Conservation (phyloP, 2,888 invertebrate genomes). For the Agrotis exclamationis region DNA sequence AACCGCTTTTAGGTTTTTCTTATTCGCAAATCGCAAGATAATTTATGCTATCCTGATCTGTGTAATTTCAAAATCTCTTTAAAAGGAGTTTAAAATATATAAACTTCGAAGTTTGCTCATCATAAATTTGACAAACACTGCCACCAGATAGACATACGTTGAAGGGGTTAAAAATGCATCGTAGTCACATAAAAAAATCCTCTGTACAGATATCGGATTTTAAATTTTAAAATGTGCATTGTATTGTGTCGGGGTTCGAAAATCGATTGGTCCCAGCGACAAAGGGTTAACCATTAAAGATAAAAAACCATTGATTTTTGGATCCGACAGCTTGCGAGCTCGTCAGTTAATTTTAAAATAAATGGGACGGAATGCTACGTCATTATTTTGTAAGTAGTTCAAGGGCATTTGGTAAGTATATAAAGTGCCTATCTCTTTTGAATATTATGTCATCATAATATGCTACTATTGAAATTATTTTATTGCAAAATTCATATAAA, state of each 20-base stretch:
- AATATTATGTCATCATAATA: not conserved
- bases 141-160: conserved; percentile 80
- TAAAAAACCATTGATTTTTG: conserved; percentile 86
- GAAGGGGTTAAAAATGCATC: conserved; percentile 91
- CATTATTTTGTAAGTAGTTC: conserved; percentile 62
- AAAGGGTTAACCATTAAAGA: conserved; percentile 90
- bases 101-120: too few species aligned
- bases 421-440: not conserved
- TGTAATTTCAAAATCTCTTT: not conserved
- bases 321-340: conserved; percentile 85
- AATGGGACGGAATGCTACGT: conserved; percentile 66
- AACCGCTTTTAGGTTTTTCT: too few species aligned
- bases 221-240: conserved; percentile 91
- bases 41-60: not conserved
- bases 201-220: conserved; percentile 90
- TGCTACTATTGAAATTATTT: not conserved
- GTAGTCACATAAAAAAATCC: conserved; percentile 87
- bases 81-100: not conserved
- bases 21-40: too few species aligned
- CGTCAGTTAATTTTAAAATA: conserved; percentile 69
- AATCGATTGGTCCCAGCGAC: conserved; percentile 89
- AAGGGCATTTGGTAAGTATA: conserved; percentile 39
- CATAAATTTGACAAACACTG: conserved; percentile 76
- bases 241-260: conserved; percentile 88
- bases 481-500: too few species aligned